Base-by-base conservation (phyloP, 2,797 vertebrate genomes). In the Sebastes minor region DNA sequence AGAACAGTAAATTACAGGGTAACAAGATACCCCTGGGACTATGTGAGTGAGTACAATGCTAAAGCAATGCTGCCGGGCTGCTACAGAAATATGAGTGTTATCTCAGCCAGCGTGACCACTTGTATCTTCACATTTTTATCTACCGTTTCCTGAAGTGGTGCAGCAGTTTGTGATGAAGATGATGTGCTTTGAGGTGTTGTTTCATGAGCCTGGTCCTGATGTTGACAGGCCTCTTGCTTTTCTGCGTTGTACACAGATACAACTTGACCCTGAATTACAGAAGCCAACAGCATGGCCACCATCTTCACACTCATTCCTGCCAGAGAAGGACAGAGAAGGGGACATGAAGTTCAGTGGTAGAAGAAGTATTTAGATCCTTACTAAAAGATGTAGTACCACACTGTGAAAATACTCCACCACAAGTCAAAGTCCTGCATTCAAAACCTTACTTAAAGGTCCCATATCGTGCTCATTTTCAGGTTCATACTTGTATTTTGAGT, bases 241-340 rank as follows among this genome's bases (percentile, higher is more conserved):
- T 80, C 94, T 16, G 74, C 35, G n/a, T 96, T 95, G 82, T 95
- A 96, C 60, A 94, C 82, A 8, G 93, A 88, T 23, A 96, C 88
- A 8, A 95, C 95, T 80, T 95, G 94, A 59, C 96, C 96, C 89
- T 97, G 95, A 68, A 96, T 93, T 20, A 93, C 81, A 0, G 95
- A 95, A 4, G 93, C 95, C 33, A 96, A 27, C 72, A 96, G 89
- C 53, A 94, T 94, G 6, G 95, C 92, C 72, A 94, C 27, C 87
- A 95, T 92, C 89, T 97, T 96, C 84, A 93, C 86, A 9, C 89
- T 92, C 96, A 96, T 96, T 80, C 96, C 96, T 96, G 83, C 27
- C 12, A 61, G 32, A 74, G 1, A 57, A 18, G 10, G 14, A 62
- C 27, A 65, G 35, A 71, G 14, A 6, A 38, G 3, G 14, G 18